A percentile compares a stretch with the other conserved stretches of the same genome.
Conservation (phyloP, 2,888 invertebrate genomes). For the Sepiola atlantica region DNA sequence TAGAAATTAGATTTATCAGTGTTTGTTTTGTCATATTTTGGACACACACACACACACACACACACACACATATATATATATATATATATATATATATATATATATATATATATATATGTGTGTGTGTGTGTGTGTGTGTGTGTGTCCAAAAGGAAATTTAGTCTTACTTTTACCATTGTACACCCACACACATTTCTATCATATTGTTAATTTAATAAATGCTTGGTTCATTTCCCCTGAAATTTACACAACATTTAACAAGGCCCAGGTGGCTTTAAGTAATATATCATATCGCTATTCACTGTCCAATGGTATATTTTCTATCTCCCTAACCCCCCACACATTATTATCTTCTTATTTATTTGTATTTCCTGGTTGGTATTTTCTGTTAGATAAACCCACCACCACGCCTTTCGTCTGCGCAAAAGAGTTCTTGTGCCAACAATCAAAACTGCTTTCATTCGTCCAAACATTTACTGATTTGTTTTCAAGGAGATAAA, state of each 20-base stretch:
- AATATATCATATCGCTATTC: background rate
- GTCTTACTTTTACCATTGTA: background rate
- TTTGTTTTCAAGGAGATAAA: constrained; percentile 8
- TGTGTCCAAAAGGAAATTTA: background rate
- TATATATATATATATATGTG: too few species aligned
- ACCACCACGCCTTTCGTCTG: background rate
- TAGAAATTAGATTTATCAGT: background rate
- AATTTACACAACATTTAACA: background rate
- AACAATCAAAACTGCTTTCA: constrained; percentile 1
- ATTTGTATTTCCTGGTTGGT: background rate
- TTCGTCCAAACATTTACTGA: background rate
- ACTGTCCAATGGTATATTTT: background rate
- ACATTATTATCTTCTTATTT: background rate
- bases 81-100: too few species aligned
- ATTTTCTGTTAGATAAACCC: background rate
- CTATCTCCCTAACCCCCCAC: background rate
- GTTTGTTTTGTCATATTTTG: background rate
- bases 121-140: too few species aligned
- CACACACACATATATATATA: too few species aligned
- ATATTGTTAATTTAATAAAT: background rate
- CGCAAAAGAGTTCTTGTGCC: background rate
- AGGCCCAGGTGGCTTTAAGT: constrained; percentile 17
- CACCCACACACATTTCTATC: background rate
- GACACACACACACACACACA: too few species aligned
- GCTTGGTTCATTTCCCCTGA: background rate